These are phyloP conservation scores for Capromys pilorides DNA, from an alignment of 2,797 vertebrate species.

Conservation along the genomic window DNA sequence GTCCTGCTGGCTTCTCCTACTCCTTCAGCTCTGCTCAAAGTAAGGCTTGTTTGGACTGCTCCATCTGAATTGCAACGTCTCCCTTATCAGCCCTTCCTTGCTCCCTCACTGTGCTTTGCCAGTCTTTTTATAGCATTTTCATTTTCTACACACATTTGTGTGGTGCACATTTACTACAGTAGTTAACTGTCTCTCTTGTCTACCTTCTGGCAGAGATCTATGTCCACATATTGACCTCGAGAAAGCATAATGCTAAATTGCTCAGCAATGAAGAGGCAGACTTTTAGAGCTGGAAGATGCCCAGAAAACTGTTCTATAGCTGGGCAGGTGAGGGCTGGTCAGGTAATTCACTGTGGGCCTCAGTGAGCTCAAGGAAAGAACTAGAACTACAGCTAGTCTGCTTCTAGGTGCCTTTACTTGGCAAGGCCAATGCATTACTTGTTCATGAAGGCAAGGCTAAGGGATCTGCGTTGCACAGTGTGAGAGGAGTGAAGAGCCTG, in stretches of 20 bases:
- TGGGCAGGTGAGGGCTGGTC: not conserved
- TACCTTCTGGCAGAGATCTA: not conserved
- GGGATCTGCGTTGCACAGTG: too few species aligned
- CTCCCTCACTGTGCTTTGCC: not conserved
- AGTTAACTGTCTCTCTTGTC: not conserved
- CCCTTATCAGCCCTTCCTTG: not conserved
- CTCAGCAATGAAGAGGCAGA: not conserved
- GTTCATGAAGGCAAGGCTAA: too few species aligned
- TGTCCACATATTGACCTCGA: not conserved
- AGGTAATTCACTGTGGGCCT: not conserved
- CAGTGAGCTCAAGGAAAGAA: not conserved
- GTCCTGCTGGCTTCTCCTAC: too few species aligned
- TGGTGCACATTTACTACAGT: not conserved
- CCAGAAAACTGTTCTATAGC: not conserved
- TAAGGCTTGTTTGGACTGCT: not conserved
- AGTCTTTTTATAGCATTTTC: not conserved
- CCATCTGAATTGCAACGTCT: not conserved
- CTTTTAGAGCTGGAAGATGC: not conserved
- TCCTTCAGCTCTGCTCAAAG: not conserved
- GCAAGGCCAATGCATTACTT: not conserved
- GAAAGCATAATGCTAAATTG: not conserved
- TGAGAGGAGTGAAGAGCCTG: too few species aligned
- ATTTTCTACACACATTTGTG: conserved; percentile 1
- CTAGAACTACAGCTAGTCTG: not conserved
- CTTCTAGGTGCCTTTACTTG: not conserved